Percentiles rank a stretch among this genome's conserved stretches.
These are phyloP conservation scores for Crypturellus undulatus DNA, from an alignment of 2,113 vertebrate species.

Conservation along the genomic window DNA sequence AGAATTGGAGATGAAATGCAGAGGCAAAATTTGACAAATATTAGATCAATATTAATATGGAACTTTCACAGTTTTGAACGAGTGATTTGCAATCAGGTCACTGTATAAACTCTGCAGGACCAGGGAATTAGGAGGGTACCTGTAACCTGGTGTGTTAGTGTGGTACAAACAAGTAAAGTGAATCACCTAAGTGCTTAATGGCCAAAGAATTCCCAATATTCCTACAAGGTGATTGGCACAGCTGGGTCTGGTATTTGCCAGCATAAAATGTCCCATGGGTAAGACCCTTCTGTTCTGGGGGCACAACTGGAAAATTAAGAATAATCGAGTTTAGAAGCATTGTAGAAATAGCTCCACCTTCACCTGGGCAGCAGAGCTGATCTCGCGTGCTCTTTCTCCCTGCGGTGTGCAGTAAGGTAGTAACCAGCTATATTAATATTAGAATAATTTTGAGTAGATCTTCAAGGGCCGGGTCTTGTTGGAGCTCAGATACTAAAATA, in stretches of 20 bases:
- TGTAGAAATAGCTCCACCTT: neutral
- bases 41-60: slow-evolving; percentile 46
- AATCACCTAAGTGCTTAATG: neutral
- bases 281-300: neutral
- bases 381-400: rapidly evolving
- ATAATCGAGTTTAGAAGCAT: neutral
- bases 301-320: neutral
- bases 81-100: neutral
- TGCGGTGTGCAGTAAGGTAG: neutral
- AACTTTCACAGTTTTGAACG: slow-evolving; percentile 5
- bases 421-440: neutral
- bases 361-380: neutral
- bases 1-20: slow-evolving; percentile 43
- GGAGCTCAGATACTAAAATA: neutral
- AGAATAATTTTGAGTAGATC: neutral
- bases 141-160: neutral
- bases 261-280: neutral
- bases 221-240: rapidly evolving
- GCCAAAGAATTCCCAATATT: neutral
- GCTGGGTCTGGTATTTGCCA: rapidly evolving
- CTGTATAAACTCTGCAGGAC: slow-evolving; percentile 12
- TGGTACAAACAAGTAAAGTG: neutral
- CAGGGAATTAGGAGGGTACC: slow-evolving; percentile 4
- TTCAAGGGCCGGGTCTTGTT: neutral
- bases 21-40: slow-evolving; percentile 43